Evolutionary conservation across 2,888 invertebrate genomes (phyloP).

Genomic region (Myopa tessellatipennis): DNA sequence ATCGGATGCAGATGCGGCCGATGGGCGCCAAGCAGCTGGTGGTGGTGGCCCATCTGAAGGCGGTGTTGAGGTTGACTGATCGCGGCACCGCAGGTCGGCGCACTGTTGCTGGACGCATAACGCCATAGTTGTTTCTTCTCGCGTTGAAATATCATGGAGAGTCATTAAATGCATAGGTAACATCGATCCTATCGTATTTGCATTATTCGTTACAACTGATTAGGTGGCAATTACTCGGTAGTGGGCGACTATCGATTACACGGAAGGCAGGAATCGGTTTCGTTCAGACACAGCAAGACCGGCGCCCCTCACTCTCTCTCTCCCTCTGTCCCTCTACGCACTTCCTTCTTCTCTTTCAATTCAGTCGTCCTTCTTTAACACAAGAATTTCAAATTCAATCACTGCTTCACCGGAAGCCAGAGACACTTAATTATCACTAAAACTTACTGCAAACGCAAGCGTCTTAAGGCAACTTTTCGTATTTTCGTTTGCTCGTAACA

Average conservation of each 20-base stretch:
- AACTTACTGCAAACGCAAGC: background rate
- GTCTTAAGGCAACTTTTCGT: slow-evolving; percentile 18
- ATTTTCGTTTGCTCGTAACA: background rate
- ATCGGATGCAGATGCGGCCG: slow-evolving; percentile 16
- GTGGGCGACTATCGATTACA: slow-evolving; percentile 43
- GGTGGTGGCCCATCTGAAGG: slow-evolving; percentile 51
- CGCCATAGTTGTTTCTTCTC: slow-evolving; percentile 68
- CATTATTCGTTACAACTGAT: slow-evolving; percentile 67
- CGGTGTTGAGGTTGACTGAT: slow-evolving; percentile 62
- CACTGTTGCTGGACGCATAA: slow-evolving; percentile 65
- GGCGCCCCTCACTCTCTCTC: too few relatives aligned
- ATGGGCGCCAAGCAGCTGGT: slow-evolving; percentile 18
- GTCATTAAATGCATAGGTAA: slow-evolving; percentile 68
- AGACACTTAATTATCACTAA: slow-evolving; percentile 27
- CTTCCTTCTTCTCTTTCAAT: slow-evolving; percentile 35
- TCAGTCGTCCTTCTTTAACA: background rate
- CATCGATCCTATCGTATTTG: slow-evolving; percentile 68
- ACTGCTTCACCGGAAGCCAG: slow-evolving; percentile 12
- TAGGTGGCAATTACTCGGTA: slow-evolving; percentile 48
- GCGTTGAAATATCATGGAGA: slow-evolving; percentile 69
- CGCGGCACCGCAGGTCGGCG: slow-evolving; percentile 56
- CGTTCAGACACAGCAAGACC: too few relatives aligned
- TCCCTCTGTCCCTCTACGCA: too few relatives aligned
- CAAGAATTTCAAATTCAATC: slow-evolving; percentile 13
- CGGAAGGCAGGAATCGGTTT: background rate